Conservation (phyloP, 2,113 vertebrate species). For the Epinephelus lanceolatus region DNA sequence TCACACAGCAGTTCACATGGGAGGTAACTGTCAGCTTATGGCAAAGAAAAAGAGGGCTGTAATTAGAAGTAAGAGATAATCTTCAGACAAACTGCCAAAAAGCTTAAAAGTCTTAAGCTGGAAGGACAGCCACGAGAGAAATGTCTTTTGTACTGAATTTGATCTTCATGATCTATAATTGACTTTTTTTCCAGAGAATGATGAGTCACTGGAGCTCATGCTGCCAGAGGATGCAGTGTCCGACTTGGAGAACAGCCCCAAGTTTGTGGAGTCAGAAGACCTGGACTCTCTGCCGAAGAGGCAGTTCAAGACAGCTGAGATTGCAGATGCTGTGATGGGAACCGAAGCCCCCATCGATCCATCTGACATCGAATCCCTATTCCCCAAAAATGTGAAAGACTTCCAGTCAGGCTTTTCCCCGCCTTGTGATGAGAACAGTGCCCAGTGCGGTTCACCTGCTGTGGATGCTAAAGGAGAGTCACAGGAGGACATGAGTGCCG, state of each 20-base stretch:
- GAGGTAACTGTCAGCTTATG: not conserved
- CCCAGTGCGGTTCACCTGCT: conserved; percentile 57
- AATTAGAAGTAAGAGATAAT: not conserved
- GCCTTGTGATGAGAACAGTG: conserved; percentile 75
- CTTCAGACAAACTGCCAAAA: rapidly evolving
- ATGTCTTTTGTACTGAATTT: rapidly evolving
- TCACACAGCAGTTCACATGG: not conserved
- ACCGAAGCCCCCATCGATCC: conserved; percentile 76
- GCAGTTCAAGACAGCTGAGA: conserved; percentile 87
- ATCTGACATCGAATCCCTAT: conserved; percentile 84
- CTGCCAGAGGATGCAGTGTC: conserved; percentile 57
- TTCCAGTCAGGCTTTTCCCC: conserved; percentile 58
- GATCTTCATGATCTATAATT: not conserved
- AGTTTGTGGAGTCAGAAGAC: conserved; percentile 75
- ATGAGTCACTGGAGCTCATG: conserved; percentile 45
- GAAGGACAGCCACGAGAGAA: not conserved
- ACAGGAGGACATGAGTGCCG: conserved; percentile 31
- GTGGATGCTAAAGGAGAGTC: conserved; percentile 14
- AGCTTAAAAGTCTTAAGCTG: not conserved
- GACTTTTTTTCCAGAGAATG: conserved; percentile 58
- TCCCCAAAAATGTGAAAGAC: conserved; percentile 84
- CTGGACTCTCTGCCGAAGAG: conserved; percentile 59
- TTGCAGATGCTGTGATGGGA: conserved; percentile 88
- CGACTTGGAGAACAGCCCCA: conserved; percentile 68
- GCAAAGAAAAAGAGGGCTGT: not conserved